phyloP scores from a whole-genome alignment of 2,113 vertebrate genomes.

The Elachura formosa region DNA sequence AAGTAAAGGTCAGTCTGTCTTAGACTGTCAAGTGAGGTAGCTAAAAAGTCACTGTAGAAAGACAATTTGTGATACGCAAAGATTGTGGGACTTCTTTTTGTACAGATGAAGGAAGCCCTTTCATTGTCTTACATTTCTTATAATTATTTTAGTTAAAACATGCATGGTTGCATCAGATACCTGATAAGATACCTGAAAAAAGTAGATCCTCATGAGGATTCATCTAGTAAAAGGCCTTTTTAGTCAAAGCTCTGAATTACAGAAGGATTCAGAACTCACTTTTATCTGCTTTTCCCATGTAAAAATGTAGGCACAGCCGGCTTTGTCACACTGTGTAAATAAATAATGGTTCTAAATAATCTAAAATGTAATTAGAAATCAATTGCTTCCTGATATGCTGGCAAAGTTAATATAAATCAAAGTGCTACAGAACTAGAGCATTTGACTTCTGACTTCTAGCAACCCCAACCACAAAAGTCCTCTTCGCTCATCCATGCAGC shows the following conservation, averaged over 20 bases:
- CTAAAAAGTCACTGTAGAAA: not conserved
- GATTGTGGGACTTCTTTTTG: not conserved
- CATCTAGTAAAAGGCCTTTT: not conserved
- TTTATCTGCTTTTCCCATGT: not conserved
- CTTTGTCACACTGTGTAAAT: not conserved
- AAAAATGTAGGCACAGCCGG: not conserved
- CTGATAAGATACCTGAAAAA: not conserved
- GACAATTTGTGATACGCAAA: not conserved
- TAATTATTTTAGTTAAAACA: not conserved
- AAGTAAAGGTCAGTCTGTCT: not conserved
- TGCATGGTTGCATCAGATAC: not conserved
- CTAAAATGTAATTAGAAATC: slow-evolving; percentile 2
- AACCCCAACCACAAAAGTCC: not conserved
- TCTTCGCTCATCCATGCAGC: not conserved
- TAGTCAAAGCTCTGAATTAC: not conserved
- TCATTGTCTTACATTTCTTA: not conserved
- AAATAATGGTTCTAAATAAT: not conserved
- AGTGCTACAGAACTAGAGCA: not conserved
- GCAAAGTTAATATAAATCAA: not conserved
- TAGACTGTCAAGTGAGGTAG: not conserved
- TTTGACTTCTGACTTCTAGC: not conserved
- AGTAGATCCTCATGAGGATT: not conserved
- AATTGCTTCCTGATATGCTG: not conserved
- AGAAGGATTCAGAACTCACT: not conserved
- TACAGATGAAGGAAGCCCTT: not conserved